Evolutionary conservation across 2,888 invertebrate species (phyloP), one percentile per base, ranked within the genome.

Genomic region (Drosophila imparisetae): DNA sequence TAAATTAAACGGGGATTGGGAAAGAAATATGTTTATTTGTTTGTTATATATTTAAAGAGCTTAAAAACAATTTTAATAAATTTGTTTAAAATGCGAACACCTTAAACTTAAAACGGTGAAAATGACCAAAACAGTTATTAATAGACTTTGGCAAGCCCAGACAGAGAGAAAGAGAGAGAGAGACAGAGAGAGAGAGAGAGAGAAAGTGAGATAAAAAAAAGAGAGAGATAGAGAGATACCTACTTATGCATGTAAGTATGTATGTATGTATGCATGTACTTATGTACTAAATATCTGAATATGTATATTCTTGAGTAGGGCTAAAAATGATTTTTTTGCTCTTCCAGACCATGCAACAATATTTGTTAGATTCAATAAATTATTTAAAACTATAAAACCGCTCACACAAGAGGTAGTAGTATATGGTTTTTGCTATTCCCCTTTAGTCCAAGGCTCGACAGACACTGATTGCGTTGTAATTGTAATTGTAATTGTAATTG

Each of bases 361-460:
- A 59, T 55, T 29, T 48, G 36, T 45, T 38, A 52, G 50, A 66
- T 72, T 66, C 59, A 79, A 79, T 78, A 79, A 78, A 72, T 75
- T 61, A 75, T 68, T 75, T 69, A 66, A 66, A 80, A 53, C 61
- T 80, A 68, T 60, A 57, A 78, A 80, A 67, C 73, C 73, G 79
- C 80, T 73, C 60, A 57, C 53, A 76, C 61, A 67, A 73, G 79
- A 79, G 79, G 78, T 78, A 74, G 78, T 64, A 50, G 24, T 45
- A 68, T 66, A 79, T 75, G 62, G 60, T 72, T 62, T 62, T 53
- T 60, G 48, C 42, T 60, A 49, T 65, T 57, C 27, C 54, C 69
- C 60, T 54, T 2, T 49, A 18, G 18, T 45, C 36, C 32, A 45
- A 57, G 62, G 62, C 71, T 61, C 49, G 36, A 49, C 61, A 61